These are phyloP conservation scores for Smittia sp. DNA, from an alignment of 2,888 invertebrate genomes.

Conservation along the genomic window DNA sequence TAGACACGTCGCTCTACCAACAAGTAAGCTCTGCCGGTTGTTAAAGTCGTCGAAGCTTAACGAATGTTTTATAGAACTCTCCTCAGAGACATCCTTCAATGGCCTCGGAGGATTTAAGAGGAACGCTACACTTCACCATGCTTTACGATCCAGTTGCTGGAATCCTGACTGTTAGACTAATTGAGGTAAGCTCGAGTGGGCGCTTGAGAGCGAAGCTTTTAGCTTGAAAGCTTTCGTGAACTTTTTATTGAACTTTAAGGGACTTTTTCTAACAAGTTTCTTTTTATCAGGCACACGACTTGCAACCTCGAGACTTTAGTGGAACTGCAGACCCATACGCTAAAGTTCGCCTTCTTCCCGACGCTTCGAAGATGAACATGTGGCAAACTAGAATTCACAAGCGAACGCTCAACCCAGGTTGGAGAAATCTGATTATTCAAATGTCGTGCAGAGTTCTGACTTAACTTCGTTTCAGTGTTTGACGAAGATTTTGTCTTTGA, in stretches of 20 bases:
- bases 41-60: not conserved
- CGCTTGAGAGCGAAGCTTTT: not conserved
- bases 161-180: conserved; percentile 61
- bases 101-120: conserved; percentile 56
- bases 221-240: too few species aligned
- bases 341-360: conserved; percentile 61
- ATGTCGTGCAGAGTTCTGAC: conserved; percentile 43
- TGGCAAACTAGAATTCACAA: conserved; percentile 65
- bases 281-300: conserved; percentile 55
- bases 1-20: conserved; percentile 60
- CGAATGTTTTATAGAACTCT: conserved; percentile 48
- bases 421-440: not conserved
- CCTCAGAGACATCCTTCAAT: conserved; percentile 46
- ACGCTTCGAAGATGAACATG: conserved; percentile 56
- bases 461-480: conserved; percentile 54
- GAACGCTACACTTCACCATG: conserved; percentile 62
- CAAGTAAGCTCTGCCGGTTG: conserved; percentile 49
- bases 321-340: conserved; percentile 67
- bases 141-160: conserved; percentile 63
- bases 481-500: conserved; percentile 70
- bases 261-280: too few species aligned
- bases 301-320: conserved; percentile 59
- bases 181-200: conserved; percentile 56
- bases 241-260: too few species aligned
- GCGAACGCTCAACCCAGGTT: conserved; percentile 62